Base-by-base conservation (phyloP, 2,113 vertebrate species). In the Hucho hucho region DNA sequence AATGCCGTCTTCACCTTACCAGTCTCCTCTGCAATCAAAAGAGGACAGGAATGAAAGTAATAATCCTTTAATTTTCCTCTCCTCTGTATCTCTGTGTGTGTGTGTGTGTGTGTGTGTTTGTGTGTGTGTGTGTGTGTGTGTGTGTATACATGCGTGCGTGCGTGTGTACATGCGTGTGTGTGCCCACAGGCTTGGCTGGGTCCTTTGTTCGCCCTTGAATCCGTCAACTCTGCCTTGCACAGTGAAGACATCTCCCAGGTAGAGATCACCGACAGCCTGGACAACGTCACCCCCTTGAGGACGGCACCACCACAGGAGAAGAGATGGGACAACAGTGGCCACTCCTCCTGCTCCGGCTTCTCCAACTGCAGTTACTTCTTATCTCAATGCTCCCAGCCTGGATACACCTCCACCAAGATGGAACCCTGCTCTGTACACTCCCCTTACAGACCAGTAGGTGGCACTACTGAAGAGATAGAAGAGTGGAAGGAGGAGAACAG, bases 331-430 rank as follows among this genome's bases (percentile, higher is more conserved):
- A 7, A 7, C 4, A 53, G 11, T 18, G 64, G 7, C 4, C 61
- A 77, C 3, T 75, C 74, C 0, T 79, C 59, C 69, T 66, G 24
- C 16, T 87, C 89, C 64, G 65, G 70, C 71, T 92, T 91, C 83
- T 83, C 84, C 69, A 91, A 92, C 69, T 88, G 85, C n/a, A 89
- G 22, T 25, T 90, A 91, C 79, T 86, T 90, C 20, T 49, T 86
- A 1, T 79, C 79, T 79, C 79, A 7, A 1, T 37, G 5, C 69
- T 77, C 49, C 82, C 61, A 24, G 73, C 81, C 37, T 63, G 79
- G 3, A 72, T 58, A 46, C 1, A 16, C 12, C 61, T 5, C 2
- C 5, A 64, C 71, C 64, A 24, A 69, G 20, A 84, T 89, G 66
- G 46, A 78, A 29, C 78, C 83, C 18, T 87, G 88, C 12, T 65